phyloP scores from a whole-genome alignment of 2,797 vertebrate species.

The Pachyuromys duprasi region DNA sequence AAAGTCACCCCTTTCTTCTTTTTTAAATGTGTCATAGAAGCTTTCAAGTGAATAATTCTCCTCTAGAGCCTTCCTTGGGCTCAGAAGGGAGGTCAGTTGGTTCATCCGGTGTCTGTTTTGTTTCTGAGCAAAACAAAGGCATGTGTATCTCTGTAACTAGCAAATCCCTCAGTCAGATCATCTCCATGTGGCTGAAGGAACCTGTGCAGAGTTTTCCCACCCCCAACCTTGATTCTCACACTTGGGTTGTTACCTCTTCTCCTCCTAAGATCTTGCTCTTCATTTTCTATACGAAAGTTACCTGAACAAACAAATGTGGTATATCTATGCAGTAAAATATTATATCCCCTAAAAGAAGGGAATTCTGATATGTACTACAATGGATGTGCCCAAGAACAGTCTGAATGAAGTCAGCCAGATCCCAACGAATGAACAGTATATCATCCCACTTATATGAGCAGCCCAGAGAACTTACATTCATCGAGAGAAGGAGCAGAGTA shows the following conservation, averaged over 20 bases:
- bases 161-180: neutral
- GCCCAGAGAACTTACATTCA: neutral
- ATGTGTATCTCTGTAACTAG: neutral
- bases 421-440: neutral
- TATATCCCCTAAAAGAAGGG: neutral
- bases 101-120: neutral
- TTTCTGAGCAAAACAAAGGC: neutral
- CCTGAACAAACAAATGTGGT: neutral
- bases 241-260: neutral
- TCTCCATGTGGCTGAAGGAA: fast-evolving
- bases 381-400: neutral
- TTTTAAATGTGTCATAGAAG: neutral
- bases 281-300: neutral
- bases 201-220: neutral
- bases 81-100: neutral
- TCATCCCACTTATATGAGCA: neutral
- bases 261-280: neutral
- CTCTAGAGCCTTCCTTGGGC: conserved; percentile 9
- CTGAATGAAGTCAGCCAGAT: neutral
- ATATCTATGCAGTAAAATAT: neutral
- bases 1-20: neutral
- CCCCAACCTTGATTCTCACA: no score
- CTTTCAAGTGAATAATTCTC: neutral
- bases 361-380: neutral
- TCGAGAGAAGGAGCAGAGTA: neutral